phyloP scores from a whole-genome alignment of 1,140 invertebrate species.

The Tetramorium alpestre region DNA sequence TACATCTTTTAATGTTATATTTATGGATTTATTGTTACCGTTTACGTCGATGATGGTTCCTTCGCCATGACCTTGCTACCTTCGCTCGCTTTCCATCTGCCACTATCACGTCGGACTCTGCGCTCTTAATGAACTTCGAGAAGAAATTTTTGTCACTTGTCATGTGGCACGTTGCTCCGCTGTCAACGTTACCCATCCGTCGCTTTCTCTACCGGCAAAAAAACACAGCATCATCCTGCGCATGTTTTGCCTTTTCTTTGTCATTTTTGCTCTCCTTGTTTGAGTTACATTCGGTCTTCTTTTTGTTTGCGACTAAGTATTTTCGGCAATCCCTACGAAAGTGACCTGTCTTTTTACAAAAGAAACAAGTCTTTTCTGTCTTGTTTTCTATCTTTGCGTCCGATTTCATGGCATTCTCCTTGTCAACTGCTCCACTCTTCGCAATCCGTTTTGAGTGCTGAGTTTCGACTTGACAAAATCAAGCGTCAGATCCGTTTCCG shows the following conservation, averaged over 20 bases:
- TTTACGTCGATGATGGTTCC: neutral
- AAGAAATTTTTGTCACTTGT: neutral
- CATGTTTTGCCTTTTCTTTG: neutral
- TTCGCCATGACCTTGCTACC: neutral
- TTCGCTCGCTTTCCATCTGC: neutral
- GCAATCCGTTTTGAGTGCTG: neutral
- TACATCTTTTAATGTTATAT: neutral
- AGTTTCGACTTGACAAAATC: neutral
- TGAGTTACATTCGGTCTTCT: neutral
- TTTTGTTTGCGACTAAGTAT: neutral
- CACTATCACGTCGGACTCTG: neutral
- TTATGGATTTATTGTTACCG: neutral
- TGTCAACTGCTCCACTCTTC: neutral
- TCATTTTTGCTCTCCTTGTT: neutral
- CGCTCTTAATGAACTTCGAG: neutral
- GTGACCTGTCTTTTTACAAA: neutral
- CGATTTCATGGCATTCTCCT: neutral
- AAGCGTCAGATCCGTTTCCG: neutral
- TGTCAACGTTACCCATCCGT: neutral
- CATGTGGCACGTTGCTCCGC: neutral
- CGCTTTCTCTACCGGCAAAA: neutral
- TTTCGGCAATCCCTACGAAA: neutral
- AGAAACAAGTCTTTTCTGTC: neutral
- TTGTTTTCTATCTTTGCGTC: neutral
- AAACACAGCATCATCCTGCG: neutral